A percentile compares a stretch with the other conserved stretches of the same genome.
phyloP scores from a whole-genome alignment of 2,113 vertebrate species.

The Henicopernis longicauda region DNA sequence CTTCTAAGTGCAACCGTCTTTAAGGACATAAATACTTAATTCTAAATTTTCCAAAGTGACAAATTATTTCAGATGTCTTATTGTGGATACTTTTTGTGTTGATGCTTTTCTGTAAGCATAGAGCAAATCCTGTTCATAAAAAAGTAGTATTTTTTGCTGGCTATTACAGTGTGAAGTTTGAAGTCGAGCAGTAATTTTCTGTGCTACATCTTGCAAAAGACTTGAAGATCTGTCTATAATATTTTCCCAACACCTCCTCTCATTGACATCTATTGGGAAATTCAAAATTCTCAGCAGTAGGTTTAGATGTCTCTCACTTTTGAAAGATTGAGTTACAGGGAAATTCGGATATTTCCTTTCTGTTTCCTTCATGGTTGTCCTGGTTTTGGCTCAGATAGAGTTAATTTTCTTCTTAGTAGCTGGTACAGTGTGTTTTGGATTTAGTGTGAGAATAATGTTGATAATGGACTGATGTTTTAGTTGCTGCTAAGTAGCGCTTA shows the following conservation, averaged over 20 bases:
- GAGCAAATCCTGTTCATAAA: background rate
- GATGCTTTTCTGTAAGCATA: background rate
- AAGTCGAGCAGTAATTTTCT: background rate
- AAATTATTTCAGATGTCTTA: background rate
- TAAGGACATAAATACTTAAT: background rate
- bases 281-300: background rate
- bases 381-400: too few species aligned
- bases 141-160: background rate
- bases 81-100: background rate
- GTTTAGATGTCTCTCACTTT: background rate
- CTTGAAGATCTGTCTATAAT: background rate
- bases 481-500: too few species aligned
- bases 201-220: background rate
- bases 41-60: background rate
- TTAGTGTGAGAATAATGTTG: too few species aligned
- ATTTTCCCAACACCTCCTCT: background rate
- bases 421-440: too few species aligned
- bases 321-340: background rate
- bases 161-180: background rate
- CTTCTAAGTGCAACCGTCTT: background rate
- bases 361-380: background rate
- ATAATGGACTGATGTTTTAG: too few species aligned
- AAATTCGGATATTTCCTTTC: background rate
- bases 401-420: too few species aligned
- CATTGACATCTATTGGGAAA: background rate